Percentiles rank a stretch among this genome's conserved stretches.
Conservation (phyloP, 2,113 vertebrate species). For the Atlantisia rogersi region DNA sequence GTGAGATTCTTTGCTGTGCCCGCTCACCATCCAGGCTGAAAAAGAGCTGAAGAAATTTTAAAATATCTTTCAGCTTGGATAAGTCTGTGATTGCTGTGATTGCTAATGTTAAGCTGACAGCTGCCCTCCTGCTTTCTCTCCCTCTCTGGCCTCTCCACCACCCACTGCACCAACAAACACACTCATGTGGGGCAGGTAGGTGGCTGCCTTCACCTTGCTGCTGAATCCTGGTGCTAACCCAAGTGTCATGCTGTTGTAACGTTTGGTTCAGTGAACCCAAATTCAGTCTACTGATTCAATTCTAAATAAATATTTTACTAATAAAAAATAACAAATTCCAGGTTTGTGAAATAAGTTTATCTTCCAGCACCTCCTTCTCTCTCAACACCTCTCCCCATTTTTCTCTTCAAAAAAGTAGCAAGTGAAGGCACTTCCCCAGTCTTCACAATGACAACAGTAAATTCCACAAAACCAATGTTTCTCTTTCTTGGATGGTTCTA, state of each 20-base stretch:
- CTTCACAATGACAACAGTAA: background rate
- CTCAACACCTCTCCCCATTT: background rate
- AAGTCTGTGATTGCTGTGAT: background rate
- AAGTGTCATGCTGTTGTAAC: background rate
- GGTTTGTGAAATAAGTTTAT: background rate
- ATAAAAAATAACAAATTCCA: background rate
- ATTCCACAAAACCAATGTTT: background rate
- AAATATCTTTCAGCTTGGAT: background rate
- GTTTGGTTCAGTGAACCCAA: background rate
- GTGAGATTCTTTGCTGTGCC: background rate
- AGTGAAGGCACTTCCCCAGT: background rate
- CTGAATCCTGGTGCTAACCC: no score
- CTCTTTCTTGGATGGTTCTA: background rate
- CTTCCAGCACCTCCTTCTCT: background rate
- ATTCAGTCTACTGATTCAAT: background rate
- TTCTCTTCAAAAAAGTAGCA: background rate
- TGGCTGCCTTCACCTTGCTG: no score
- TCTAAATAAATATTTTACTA: no score
- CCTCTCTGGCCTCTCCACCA: background rate
- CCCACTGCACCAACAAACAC: background rate
- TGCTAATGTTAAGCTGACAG: background rate
- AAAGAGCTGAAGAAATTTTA: background rate
- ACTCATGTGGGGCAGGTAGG: background rate
- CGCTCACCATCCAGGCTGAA: background rate
- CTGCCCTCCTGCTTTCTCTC: background rate